Percentiles rank a stretch among this genome's conserved stretches.
phyloP scores from a whole-genome alignment of 2,888 invertebrate genomes.

The Coenonympha arcania region DNA sequence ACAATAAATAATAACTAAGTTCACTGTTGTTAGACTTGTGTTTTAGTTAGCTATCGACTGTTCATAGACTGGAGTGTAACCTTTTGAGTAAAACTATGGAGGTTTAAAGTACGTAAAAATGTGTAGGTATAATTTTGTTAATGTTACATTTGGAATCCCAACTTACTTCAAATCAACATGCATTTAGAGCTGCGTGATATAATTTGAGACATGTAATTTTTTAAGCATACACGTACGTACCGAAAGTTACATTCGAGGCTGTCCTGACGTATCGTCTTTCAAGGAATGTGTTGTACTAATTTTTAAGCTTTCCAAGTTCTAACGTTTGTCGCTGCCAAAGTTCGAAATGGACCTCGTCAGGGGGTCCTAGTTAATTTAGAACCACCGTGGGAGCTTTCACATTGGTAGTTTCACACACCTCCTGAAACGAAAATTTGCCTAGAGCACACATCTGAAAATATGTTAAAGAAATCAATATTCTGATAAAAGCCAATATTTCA shows the following conservation, averaged over 20 bases:
- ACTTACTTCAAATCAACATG: too few species aligned
- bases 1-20: conserved; percentile 2
- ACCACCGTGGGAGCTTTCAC: neutral
- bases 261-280: neutral
- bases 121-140: too few species aligned
- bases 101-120: too few species aligned
- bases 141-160: too few species aligned
- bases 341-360: neutral
- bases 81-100: neutral
- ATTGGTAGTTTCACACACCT: neutral
- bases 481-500: too few species aligned
- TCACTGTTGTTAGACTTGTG: neutral
- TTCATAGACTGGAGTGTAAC: neutral
- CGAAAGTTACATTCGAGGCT: neutral
- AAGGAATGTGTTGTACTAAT: neutral
- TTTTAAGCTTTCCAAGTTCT: conserved; percentile 1
- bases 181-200: too few species aligned
- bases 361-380: neutral
- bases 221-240: too few species aligned
- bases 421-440: too few species aligned
- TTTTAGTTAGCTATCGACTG: neutral
- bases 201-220: too few species aligned
- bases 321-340: neutral
- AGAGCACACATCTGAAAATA: too few species aligned
- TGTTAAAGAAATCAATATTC: too few species aligned